phyloP scores from a whole-genome alignment of 2,888 invertebrate species.

The Theretra japonica region DNA sequence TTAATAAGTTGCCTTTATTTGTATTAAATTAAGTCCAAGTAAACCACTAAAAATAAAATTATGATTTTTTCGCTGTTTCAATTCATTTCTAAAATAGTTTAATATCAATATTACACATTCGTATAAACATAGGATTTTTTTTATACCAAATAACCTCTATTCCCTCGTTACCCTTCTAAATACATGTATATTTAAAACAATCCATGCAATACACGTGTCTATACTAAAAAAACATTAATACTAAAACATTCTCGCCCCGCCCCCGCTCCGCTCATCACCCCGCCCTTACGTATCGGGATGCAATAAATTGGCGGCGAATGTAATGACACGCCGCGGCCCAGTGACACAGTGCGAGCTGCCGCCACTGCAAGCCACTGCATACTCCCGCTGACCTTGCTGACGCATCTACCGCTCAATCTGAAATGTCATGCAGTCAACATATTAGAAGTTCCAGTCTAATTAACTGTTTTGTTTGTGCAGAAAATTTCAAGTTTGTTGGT shows the following conservation, averaged over 20 bases:
- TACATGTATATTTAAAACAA: too few relatives aligned
- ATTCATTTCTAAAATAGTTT: too few relatives aligned
- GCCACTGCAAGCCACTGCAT: background rate
- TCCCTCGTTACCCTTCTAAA: background rate
- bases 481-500: too few relatives aligned
- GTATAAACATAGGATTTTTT: background rate
- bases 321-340: conserved; percentile 47
- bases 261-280: conserved; percentile 4
- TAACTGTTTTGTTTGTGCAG: too few relatives aligned
- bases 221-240: background rate
- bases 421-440: too few relatives aligned
- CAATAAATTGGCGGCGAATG: conserved; percentile 49
- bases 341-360: conserved; percentile 46
- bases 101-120: too few relatives aligned
- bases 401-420: background rate
- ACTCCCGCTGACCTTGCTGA: background rate
- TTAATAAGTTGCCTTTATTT: too few relatives aligned
- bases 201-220: too few relatives aligned
- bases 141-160: background rate
- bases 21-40: too few relatives aligned
- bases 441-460: too few relatives aligned
- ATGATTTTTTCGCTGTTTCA: too few relatives aligned
- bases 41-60: too few relatives aligned
- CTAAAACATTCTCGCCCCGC: background rate
- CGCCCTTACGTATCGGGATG: background rate